A percentile compares a stretch with the other conserved stretches of the same genome.
phyloP scores from a whole-genome alignment of 2,888 invertebrate species.

The Drosophila anceps region DNA sequence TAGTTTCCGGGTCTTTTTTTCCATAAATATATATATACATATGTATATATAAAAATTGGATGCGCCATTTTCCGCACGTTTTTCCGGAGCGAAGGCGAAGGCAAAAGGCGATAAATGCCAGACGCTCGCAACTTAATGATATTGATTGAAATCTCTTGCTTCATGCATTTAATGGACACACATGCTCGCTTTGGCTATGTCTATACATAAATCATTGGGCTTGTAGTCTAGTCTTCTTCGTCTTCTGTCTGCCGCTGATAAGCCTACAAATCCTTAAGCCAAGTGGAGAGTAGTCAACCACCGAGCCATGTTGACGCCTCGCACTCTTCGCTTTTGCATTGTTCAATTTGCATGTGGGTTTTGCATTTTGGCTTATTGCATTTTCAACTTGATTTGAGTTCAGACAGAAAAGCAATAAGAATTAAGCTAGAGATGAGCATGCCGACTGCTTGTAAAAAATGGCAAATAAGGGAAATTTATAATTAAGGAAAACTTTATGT shows the following conservation, averaged over 20 bases:
- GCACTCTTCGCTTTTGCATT: conserved; percentile 11
- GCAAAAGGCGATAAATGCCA: conserved; percentile 49
- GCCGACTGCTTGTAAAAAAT: not conserved
- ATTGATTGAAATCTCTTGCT: conserved; percentile 44
- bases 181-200: conserved; percentile 2
- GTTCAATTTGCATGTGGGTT: conserved; percentile 42
- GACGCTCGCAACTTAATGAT: conserved; percentile 40
- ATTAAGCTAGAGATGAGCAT: conserved; percentile 24
- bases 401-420: conserved; percentile 1
- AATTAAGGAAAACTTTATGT: not conserved
- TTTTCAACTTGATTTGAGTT: conserved; percentile 32
- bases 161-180: conserved; percentile 38
- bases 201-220: conserved; percentile 30
- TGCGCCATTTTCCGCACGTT: conserved; percentile 67
- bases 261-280: conserved; percentile 42
- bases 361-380: conserved; percentile 40
- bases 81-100: conserved; percentile 38
- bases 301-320: conserved; percentile 41
- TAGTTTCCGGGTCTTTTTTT: conserved; percentile 53
- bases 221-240: conserved; percentile 13
- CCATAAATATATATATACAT: not conserved
- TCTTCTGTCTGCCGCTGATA: conserved; percentile 53
- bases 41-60: conserved; percentile 42
- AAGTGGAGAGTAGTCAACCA: conserved; percentile 37
- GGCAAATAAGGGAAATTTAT: no score